Percentiles rank a stretch among this genome's conserved stretches.
phyloP scores from a whole-genome alignment of 2,113 vertebrate species.

The Machaerirhynchus nigripectus region DNA sequence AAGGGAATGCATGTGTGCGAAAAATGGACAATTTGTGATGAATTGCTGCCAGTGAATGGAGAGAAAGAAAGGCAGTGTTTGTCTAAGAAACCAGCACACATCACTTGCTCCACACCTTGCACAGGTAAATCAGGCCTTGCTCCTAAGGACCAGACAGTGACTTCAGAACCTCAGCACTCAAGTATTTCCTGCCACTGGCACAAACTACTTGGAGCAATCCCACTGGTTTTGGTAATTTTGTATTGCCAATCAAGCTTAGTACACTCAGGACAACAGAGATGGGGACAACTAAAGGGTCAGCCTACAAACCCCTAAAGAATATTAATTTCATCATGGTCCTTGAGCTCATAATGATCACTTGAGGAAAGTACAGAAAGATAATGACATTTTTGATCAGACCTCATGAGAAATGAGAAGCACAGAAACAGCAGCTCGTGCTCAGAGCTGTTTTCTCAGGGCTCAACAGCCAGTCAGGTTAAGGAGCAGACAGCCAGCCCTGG shows the following conservation, averaged over 20 bases:
- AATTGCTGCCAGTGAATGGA: background rate
- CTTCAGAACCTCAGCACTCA: background rate
- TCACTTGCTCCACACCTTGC: background rate
- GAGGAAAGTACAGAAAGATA: background rate
- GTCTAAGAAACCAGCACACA: background rate
- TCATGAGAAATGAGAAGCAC: background rate
- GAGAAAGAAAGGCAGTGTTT: background rate
- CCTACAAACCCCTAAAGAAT: background rate
- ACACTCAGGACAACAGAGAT: background rate
- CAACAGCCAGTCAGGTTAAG: background rate
- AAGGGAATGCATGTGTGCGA: background rate
- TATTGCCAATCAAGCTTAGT: background rate
- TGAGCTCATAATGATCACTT: rapidly evolving
- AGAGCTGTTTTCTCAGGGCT: background rate
- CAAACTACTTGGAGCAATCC: background rate
- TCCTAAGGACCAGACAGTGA: background rate
- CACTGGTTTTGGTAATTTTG: background rate
- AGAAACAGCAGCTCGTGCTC: background rate
- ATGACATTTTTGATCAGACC: background rate
- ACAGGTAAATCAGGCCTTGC: background rate
- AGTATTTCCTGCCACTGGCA: background rate
- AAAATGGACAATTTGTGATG: background rate
- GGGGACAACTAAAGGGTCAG: background rate
- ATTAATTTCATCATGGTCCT: background rate
- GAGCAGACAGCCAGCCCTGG: background rate